Evolutionary conservation across 2,888 invertebrate genomes (phyloP).

Genomic region (Acanthosepion esculentum): DNA sequence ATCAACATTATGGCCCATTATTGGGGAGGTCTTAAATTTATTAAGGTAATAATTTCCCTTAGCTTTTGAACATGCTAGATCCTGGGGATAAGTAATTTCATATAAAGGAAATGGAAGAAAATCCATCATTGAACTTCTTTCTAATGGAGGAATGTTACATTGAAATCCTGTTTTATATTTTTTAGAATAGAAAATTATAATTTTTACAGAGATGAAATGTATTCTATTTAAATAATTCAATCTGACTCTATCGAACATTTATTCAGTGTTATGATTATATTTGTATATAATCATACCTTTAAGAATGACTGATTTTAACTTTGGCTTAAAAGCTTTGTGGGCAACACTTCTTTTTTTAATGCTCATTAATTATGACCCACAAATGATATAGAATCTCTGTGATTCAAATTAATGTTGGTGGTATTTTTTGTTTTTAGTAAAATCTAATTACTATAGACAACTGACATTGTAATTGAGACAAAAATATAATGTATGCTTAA

Average conservation of each 20-base stretch:
- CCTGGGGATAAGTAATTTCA: not conserved
- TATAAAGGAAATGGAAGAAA: not conserved
- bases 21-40: not conserved
- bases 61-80: not conserved
- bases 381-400: too few species aligned
- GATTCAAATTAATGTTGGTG: not conserved
- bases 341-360: not conserved
- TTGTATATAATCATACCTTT: not conserved
- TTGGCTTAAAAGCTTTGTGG: not conserved
- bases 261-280: not conserved
- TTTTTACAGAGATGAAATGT: not conserved
- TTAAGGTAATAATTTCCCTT: not conserved
- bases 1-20: not conserved
- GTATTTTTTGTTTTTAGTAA: not conserved
- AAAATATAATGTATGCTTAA: not conserved
- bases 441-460: not conserved
- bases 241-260: not conserved
- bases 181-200: not conserved
- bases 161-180: not conserved
- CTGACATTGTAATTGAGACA: too few species aligned
- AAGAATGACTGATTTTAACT: not conserved
- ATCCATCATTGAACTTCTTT: not conserved
- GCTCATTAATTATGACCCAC: too few species aligned
- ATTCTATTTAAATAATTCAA: not conserved
- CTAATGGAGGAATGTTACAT: not conserved